phyloP scores from a whole-genome alignment of 2,888 invertebrate genomes.

The Drosophila macrospina region DNA sequence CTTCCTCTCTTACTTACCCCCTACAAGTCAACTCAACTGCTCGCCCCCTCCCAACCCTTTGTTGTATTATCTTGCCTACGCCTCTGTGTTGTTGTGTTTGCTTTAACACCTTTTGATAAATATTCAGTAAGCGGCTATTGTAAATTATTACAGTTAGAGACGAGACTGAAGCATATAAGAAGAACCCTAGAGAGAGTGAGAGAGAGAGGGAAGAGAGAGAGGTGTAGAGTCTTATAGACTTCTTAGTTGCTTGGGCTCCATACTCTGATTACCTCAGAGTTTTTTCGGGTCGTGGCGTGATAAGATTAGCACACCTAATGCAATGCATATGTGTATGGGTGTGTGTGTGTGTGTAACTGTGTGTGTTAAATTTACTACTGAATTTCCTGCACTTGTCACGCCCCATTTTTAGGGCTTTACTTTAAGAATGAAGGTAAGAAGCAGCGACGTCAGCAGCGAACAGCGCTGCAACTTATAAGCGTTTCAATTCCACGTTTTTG shows the following conservation, averaged over 20 bases:
- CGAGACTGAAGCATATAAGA: neutral
- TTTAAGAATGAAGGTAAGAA: no score
- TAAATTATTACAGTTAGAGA: conserved; percentile 36
- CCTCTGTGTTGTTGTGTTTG: conserved; percentile 40
- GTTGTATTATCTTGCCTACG: neutral
- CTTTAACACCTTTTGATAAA: conserved; percentile 64
- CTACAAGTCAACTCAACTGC: no score
- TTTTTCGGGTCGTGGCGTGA: conserved; percentile 44
- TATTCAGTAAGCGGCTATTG: conserved; percentile 28
- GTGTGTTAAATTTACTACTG: neutral
- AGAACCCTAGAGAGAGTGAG: neutral
- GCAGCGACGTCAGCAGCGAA: no score
- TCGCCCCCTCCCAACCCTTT: no score
- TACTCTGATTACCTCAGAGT: conserved; percentile 39
- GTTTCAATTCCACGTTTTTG: conserved; percentile 39
- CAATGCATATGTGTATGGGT: neutral
- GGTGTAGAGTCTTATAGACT: neutral
- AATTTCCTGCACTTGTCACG: conserved; percentile 8
- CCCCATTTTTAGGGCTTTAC: conserved; percentile 12
- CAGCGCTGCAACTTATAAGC: neutral
- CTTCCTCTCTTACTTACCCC: no score
- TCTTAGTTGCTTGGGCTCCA: neutral
- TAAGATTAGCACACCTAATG: conserved; percentile 37
- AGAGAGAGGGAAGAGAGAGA: neutral
- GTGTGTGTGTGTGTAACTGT: neutral